Percentiles rank a stretch among this genome's conserved stretches.
Conservation (phyloP, 1,140 invertebrate species). For the Vanessa atalanta region DNA sequence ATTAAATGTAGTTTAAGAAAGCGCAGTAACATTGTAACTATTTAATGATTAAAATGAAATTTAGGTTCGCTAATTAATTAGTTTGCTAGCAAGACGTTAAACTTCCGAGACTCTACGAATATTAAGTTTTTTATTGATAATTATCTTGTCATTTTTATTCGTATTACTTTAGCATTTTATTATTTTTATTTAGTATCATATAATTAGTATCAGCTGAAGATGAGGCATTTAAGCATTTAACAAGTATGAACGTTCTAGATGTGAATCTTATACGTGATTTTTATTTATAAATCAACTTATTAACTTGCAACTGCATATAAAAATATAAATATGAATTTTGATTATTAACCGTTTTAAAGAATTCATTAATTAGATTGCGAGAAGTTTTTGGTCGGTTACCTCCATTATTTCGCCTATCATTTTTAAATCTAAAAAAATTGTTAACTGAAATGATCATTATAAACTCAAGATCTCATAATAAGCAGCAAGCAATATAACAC, state of each 20-base stretch:
- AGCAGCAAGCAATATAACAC: too few relatives aligned
- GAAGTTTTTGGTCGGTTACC: conserved; percentile 16
- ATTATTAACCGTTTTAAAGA: conserved; percentile 9
- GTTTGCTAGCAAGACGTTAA: background rate
- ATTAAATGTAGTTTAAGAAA: conserved; percentile 28
- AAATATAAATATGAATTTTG: conserved; percentile 4
- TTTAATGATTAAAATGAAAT: background rate
- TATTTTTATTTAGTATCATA: too few relatives aligned
- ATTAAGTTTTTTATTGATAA: background rate
- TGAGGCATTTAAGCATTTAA: too few relatives aligned
- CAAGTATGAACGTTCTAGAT: too few relatives aligned
- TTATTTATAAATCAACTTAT: background rate
- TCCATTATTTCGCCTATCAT: conserved; percentile 11
- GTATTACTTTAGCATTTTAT: background rate
- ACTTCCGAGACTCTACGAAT: background rate
- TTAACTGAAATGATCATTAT: background rate
- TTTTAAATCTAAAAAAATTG: conserved; percentile 8
- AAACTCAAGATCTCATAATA: too few relatives aligned
- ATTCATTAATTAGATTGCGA: conserved; percentile 21
- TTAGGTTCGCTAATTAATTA: background rate
- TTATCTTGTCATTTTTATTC: background rate
- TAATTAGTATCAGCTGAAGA: too few relatives aligned
- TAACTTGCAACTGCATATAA: background rate
- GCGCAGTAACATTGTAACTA: conserved; percentile 12
- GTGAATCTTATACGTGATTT: background rate